Conservation (phyloP, 1,140 invertebrate species). For the Orius insidiosus region DNA sequence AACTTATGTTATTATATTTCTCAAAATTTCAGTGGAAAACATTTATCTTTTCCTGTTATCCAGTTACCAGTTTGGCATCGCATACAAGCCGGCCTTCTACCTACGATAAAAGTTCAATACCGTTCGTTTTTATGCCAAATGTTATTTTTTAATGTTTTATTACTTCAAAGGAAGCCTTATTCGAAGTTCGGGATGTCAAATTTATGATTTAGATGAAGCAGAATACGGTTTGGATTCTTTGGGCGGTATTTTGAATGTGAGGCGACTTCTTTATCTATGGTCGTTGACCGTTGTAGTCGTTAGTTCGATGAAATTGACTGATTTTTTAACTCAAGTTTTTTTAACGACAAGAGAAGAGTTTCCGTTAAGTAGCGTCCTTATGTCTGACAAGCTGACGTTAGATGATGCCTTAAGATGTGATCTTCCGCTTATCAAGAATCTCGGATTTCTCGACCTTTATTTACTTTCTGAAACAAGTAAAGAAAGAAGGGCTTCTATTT, state of each 20-base stretch:
- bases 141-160: constrained; percentile 40
- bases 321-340: constrained; percentile 45
- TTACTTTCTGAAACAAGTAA: constrained; percentile 38
- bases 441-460: constrained; percentile 49
- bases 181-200: constrained; percentile 26
- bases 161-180: constrained; percentile 32
- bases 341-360: constrained; percentile 17
- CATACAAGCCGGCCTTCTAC: constrained; percentile 35
- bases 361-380: constrained; percentile 5
- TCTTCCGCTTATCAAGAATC: constrained; percentile 44
- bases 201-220: constrained; percentile 31
- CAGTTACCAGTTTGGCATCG: constrained; percentile 44
- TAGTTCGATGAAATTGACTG: constrained; percentile 46
- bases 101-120: constrained; percentile 33
- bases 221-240: constrained; percentile 31
- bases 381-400: constrained; percentile 24
- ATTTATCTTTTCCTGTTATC: constrained; percentile 40
- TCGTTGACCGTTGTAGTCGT: constrained; percentile 46
- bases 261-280: constrained; percentile 44
- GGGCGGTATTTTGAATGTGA: constrained; percentile 29
- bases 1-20: constrained; percentile 47
- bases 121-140: constrained; percentile 37
- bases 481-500: constrained; percentile 37
- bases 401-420: constrained; percentile 36
- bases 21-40: constrained; percentile 27